Percentiles rank a stretch among this genome's conserved stretches.
Conservation (phyloP, 2,888 invertebrate genomes). For the Leptinotarsa juncta region DNA sequence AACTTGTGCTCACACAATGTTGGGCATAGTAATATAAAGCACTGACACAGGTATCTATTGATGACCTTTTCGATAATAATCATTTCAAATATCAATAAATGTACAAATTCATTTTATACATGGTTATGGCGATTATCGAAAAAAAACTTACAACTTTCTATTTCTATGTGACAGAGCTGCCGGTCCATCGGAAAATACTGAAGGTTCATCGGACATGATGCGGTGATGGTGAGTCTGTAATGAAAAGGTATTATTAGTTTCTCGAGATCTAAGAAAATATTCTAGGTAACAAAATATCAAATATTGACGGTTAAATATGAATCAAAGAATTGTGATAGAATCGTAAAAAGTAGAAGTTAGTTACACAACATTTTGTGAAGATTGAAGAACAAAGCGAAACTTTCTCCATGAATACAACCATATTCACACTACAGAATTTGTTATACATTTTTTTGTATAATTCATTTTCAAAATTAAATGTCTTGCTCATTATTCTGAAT, state of each 20-base stretch:
- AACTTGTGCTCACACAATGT: conserved; percentile 36
- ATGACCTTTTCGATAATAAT: conserved; percentile 51
- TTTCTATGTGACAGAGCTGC: conserved; percentile 93
- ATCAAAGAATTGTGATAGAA: too few relatives aligned
- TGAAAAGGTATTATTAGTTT: conserved; percentile 3
- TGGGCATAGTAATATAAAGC: conserved; percentile 44
- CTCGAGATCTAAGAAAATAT: not conserved
- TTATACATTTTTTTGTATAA: too few relatives aligned
- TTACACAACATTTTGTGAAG: too few relatives aligned
- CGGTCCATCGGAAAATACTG: conserved; percentile 97
- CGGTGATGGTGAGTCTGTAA: conserved; percentile 92
- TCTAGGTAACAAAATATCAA: not conserved
- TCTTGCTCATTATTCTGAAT: too few relatives aligned
- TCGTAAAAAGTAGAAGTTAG: too few relatives aligned
- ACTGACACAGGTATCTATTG: conserved; percentile 65
- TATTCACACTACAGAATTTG: too few relatives aligned
- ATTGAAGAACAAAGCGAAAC: too few relatives aligned
- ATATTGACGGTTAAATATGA: too few relatives aligned
- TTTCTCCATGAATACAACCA: too few relatives aligned
- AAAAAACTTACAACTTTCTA: conserved; percentile 94
- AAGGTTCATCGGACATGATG: conserved; percentile 95
- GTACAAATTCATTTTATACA: conserved; percentile 27
- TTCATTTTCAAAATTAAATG: too few relatives aligned
- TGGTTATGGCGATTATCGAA: conserved; percentile 1
- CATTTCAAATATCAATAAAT: conserved; percentile 35